Evolutionary conservation across 2,888 invertebrate genomes (phyloP).

Genomic region (Drosophila bunnanda): DNA sequence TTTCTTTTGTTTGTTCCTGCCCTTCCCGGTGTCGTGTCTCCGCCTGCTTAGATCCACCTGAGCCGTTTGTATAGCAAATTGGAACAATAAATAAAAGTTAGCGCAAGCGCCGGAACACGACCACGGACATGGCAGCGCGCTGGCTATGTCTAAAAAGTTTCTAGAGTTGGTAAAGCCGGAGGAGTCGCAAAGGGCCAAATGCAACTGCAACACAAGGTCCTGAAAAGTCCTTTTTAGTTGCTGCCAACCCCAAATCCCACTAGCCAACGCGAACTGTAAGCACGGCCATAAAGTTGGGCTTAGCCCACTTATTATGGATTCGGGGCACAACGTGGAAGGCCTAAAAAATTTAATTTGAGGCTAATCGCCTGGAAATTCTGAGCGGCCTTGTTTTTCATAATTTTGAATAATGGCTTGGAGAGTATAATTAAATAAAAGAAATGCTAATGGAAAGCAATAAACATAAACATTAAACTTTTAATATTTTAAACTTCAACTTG

Average conservation of each 20-base stretch:
- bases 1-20: conserved; percentile 24
- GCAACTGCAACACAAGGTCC: conserved; percentile 39
- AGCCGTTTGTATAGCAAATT: conserved; percentile 62
- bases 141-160: conserved; percentile 5
- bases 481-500: too few relatives aligned
- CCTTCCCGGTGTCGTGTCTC: conserved; percentile 17
- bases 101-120: conserved; percentile 43
- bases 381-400: conserved; percentile 1
- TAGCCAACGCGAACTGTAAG: conserved; percentile 2
- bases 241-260: not conserved
- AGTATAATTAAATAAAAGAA: not conserved
- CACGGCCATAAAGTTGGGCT: conserved; percentile 16
- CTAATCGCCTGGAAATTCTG: conserved; percentile 5
- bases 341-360: not conserved
- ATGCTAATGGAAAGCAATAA: not conserved
- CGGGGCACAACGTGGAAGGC: conserved; percentile 13
- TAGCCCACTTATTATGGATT: conserved; percentile 33
- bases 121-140: not conserved
- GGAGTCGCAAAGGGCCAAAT: conserved; percentile 14
- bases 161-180: conserved; percentile 2
- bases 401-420: not conserved
- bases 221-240: conserved; percentile 7
- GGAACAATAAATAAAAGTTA: conserved; percentile 60
- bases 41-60: conserved; percentile 26
- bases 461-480: not conserved